These are phyloP conservation scores for Melanerpes aurifrons DNA, from an alignment of 2,113 vertebrate species.

Conservation along the genomic window DNA sequence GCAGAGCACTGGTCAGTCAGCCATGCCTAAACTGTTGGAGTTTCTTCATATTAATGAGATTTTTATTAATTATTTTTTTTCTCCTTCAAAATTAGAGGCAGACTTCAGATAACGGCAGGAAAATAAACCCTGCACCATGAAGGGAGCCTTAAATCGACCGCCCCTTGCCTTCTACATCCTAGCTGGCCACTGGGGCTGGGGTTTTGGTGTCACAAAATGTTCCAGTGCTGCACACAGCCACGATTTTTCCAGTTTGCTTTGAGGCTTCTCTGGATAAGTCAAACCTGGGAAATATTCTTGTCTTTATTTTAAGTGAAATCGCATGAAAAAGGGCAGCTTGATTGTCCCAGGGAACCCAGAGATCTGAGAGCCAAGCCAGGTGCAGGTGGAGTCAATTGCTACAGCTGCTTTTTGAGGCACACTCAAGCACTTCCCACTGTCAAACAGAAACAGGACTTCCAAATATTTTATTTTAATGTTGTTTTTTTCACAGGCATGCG, in stretches of 20 bases:
- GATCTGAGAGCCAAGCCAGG: neutral
- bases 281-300: neutral
- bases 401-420: neutral
- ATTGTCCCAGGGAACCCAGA: neutral
- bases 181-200: neutral
- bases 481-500: neutral
- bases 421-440: neutral
- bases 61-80: no score
- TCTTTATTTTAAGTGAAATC: neutral
- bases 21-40: neutral
- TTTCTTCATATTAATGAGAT: neutral
- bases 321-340: neutral
- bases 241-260: neutral
- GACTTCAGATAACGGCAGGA: neutral
- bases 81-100: neutral
- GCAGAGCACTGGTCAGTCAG: neutral
- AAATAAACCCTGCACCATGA: neutral
- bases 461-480: neutral
- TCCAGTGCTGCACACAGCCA: neutral
- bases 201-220: neutral
- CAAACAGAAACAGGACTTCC: slow-evolving; percentile 6
- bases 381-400: slow-evolving; percentile 19
- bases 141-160: neutral
- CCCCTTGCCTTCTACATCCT: neutral
- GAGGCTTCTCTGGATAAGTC: neutral